These are phyloP conservation scores for Drosophila demipolita DNA, from an alignment of 2,888 invertebrate genomes.

Conservation along the genomic window DNA sequence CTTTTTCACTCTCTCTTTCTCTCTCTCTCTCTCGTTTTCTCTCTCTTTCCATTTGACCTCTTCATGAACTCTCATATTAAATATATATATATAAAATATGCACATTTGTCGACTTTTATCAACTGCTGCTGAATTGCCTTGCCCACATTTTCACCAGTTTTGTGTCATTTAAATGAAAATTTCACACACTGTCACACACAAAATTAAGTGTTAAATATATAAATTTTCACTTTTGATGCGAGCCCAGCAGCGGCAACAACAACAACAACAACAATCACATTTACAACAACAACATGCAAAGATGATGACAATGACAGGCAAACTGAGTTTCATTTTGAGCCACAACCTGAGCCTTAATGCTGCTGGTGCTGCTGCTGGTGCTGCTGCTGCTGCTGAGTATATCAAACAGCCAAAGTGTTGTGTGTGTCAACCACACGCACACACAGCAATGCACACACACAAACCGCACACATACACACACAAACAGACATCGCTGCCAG, in stretches of 20 bases:
- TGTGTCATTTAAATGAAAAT: conserved; percentile 39
- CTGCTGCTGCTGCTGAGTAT: conserved; percentile 48
- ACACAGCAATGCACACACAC: conserved; percentile 3
- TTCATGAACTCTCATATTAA: neutral
- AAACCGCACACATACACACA: conserved; percentile 33
- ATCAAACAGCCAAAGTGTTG: conserved; percentile 72
- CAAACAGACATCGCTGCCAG: conserved; percentile 28
- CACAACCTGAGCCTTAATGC: conserved; percentile 22
- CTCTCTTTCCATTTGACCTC: neutral
- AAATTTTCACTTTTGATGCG: conserved; percentile 24
- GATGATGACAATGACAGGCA: conserved; percentile 23
- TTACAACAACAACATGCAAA: neutral
- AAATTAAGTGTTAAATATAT: conserved; percentile 51
- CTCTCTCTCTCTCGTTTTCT: neutral
- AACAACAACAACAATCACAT: neutral
- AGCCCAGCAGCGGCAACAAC: conserved; percentile 6
- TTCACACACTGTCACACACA: conserved; percentile 37
- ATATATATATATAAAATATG: neutral
- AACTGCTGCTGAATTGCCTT: conserved; percentile 1
- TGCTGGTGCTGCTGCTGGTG: conserved; percentile 37
- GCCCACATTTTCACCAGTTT: neutral
- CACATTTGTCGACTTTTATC: conserved; percentile 10
- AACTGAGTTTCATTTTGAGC: conserved; percentile 34
- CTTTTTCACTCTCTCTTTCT: neutral
- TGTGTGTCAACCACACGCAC: conserved; percentile 48